Evolutionary conservation across 2,888 invertebrate genomes (phyloP).

Genomic region (Lasioglossum leucozonium): DNA sequence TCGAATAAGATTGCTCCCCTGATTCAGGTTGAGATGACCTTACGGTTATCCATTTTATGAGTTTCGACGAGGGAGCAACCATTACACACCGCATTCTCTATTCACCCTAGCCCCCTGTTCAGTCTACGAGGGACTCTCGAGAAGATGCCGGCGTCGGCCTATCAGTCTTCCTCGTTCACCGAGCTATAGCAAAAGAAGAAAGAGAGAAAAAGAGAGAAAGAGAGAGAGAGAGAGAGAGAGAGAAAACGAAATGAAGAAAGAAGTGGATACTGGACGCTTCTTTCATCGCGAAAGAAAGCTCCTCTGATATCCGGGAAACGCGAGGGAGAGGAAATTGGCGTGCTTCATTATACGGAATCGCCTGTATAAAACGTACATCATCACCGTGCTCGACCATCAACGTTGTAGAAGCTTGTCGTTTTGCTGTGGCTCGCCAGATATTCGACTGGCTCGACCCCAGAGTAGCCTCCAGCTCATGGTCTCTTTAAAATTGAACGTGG

Average conservation of each 20-base stretch:
- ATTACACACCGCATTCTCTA: constrained; percentile 45
- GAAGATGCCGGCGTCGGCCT: constrained; percentile 8
- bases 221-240: background rate
- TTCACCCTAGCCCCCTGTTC: constrained; percentile 33
- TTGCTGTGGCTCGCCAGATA: constrained; percentile 41
- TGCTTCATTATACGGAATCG: constrained; percentile 64
- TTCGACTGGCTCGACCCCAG: constrained; percentile 24
- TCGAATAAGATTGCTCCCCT: constrained; percentile 33
- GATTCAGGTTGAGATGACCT: constrained; percentile 32
- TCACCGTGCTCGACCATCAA: constrained; percentile 48
- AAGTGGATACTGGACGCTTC: constrained; percentile 20
- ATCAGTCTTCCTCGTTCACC: constrained; percentile 23
- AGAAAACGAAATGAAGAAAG: background rate
- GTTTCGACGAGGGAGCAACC: constrained; percentile 44
- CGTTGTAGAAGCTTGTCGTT: constrained; percentile 34
- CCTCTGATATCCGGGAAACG: constrained; percentile 15
- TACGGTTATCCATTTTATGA: constrained; percentile 55
- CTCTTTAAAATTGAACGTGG: constrained; percentile 70
- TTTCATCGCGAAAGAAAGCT: background rate
- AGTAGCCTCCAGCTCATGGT: constrained; percentile 23
- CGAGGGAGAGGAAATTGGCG: constrained; percentile 47
- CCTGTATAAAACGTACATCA: constrained; percentile 71
- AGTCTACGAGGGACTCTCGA: constrained; percentile 4
- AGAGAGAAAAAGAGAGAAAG: background rate
- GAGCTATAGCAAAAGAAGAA: background rate